phyloP scores from a whole-genome alignment of 1,140 invertebrate species.

The Drosophila nasuta region DNA sequence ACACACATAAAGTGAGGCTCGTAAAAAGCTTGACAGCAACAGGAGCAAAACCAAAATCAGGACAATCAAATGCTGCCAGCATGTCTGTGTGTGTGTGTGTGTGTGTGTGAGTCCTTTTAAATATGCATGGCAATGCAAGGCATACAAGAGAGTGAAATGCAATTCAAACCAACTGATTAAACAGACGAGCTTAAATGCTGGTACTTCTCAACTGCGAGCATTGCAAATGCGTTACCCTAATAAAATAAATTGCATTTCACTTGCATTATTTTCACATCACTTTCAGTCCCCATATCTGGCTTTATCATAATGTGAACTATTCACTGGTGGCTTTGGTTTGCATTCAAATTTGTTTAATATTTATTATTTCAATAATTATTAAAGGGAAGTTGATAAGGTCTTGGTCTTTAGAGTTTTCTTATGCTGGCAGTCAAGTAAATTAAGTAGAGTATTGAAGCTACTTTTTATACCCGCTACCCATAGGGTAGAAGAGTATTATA shows the following conservation, averaged over 20 bases:
- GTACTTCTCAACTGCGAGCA: constrained; percentile 5
- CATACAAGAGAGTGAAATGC: constrained; percentile 60
- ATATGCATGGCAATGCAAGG: constrained; percentile 62
- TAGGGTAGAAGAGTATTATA: no score
- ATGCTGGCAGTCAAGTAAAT: no score
- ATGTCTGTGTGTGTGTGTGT: constrained; percentile 15
- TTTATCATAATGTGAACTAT: no score
- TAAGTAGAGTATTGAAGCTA: no score
- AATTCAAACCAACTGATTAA: constrained; percentile 67
- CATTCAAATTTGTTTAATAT: no score
- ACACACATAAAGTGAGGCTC: constrained; percentile 4
- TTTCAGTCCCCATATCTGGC: no score
- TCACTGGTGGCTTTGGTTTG: no score
- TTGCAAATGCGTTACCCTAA: not conserved
- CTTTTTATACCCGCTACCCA: no score
- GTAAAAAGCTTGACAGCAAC: constrained; percentile 29
- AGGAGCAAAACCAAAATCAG: constrained; percentile 43
- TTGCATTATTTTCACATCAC: not conserved
- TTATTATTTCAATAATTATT: no score
- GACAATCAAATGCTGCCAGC: constrained; percentile 65
- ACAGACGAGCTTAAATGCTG: constrained; percentile 52
- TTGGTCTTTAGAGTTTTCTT: no score
- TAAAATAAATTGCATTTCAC: constrained; percentile 8
- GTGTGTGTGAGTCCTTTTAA: constrained; percentile 52
- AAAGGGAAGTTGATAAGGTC: no score